These are phyloP conservation scores for Morone chrysops DNA, from an alignment of 2,113 vertebrate species.

Conservation along the genomic window DNA sequence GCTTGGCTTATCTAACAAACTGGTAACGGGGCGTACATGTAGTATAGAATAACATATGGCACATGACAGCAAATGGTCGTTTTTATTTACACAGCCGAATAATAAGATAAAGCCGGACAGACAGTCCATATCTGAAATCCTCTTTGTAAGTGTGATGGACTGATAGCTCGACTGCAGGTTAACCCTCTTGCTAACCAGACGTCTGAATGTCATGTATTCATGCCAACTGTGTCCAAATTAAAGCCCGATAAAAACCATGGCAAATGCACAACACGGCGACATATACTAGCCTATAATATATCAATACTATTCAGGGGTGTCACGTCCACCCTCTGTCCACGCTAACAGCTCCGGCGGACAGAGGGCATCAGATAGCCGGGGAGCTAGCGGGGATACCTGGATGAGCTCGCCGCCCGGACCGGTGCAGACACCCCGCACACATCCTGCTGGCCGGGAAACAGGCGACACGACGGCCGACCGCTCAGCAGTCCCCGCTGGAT, in stretches of 20 bases:
- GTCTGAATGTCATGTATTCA: conserved; percentile 56
- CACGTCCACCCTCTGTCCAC: not conserved
- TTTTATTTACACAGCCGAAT: not conserved
- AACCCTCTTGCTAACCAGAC: conserved; percentile 32
- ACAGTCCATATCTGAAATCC: not conserved
- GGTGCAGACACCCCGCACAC: conserved; percentile 43
- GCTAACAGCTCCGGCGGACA: not conserved
- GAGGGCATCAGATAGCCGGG: conserved; percentile 61
- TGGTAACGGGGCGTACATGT: not conserved
- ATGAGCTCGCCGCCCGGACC: conserved; percentile 67
- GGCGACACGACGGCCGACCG: conserved; percentile 53
- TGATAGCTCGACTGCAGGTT: not conserved
- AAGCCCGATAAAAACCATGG: not conserved
- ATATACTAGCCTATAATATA: no score
- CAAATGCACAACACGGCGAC: not conserved
- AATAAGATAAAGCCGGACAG: not conserved
- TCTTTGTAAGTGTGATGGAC: not conserved
- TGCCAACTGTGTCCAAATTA: not conserved
- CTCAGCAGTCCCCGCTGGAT: conserved; percentile 68
- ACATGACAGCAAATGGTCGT: accelerated
- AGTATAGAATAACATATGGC: not conserved
- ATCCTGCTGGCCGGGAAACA: conserved; percentile 52
- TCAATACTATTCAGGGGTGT: not conserved
- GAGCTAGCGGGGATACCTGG: conserved; percentile 77
- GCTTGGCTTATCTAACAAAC: not conserved